Base-by-base conservation (phyloP, 2,888 invertebrate species). In the Leucoptera coffeella region DNA sequence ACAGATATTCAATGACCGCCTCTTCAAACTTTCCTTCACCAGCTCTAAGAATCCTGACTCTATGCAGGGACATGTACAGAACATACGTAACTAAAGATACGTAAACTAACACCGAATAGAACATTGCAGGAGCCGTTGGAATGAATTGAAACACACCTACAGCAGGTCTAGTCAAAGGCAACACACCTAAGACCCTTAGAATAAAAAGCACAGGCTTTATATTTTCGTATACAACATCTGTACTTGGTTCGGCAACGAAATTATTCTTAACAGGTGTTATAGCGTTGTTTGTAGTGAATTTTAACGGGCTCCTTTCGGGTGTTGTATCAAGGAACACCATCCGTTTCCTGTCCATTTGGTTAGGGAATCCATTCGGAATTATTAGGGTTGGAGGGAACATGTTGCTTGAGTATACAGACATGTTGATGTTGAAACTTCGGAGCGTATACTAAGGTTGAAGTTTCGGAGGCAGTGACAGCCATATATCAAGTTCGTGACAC, bases 1-100 rank as follows among this genome's bases (percentile, higher is more conserved):
- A 84, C 1, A 84, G 56, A 42, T 84, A 84, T 30, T 82, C 82
- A 38, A 84, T 83, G 1, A 83, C 84, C 1, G 82, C 81, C 48
- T 84, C 83, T 38, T 83, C 84, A 33, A 84, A 84, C 35, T 80
- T 75, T 1, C 80, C 80, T 42, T 79, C 80, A 2, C 77, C 55
- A 0, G 77, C 73, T 24, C 69, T 57, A 12, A 79, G 55, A 31
- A 80, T 74, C 38, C 75, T 72, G 2, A 82, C 76, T 33, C 77
- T 77, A 39, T 78, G 62, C 34, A 76, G 67, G 24, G 78, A 74
- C 3, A 82, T 67, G 39, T 80, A 83, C 0, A 71, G 49, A 10
- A 80, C 69, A 37, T 79, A 80, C 29, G 50, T 64, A 26, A 71
- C 37, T 20, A 80, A 43, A 3, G 67, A 39, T 13, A 64, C 28